Percentiles rank a stretch among this genome's conserved stretches.
phyloP scores from a whole-genome alignment of 1,140 invertebrate genomes.

The Penaeus japonicus region DNA sequence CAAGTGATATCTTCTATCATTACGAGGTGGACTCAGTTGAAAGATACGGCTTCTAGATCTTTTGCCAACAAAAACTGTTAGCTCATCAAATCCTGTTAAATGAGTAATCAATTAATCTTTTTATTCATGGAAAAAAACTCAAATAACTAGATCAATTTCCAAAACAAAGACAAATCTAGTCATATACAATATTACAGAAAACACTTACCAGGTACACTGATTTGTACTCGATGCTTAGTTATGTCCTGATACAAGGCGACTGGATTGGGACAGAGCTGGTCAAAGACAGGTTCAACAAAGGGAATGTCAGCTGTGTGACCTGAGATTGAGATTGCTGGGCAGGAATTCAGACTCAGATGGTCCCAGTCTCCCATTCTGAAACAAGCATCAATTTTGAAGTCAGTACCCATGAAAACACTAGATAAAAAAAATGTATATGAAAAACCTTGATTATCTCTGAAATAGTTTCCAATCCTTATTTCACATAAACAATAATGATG shows the following conservation, averaged over 20 bases:
- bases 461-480: too few relatives aligned
- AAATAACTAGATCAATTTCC: background rate
- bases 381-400: background rate
- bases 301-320: background rate
- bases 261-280: conserved; percentile 39
- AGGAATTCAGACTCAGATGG: conserved; percentile 42
- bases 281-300: conserved; percentile 15
- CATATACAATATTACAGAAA: background rate
- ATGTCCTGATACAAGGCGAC: conserved; percentile 46
- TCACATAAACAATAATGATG: too few relatives aligned
- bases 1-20: conserved; percentile 70
- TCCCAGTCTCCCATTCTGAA: conserved; percentile 43
- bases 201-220: conserved; percentile 39
- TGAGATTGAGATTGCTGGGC: background rate
- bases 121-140: background rate
- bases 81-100: conserved; percentile 55
- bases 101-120: background rate
- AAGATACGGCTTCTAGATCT: conserved; percentile 49
- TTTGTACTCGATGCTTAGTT: conserved; percentile 30
- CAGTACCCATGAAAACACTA: too few relatives aligned
- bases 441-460: too few relatives aligned
- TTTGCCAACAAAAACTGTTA: conserved; percentile 52
- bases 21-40: conserved; percentile 40
- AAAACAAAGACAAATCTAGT: background rate
- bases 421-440: too few relatives aligned